Base-by-base conservation (phyloP, 2,113 vertebrate species). In the Chascanopsetta lugubris region DNA sequence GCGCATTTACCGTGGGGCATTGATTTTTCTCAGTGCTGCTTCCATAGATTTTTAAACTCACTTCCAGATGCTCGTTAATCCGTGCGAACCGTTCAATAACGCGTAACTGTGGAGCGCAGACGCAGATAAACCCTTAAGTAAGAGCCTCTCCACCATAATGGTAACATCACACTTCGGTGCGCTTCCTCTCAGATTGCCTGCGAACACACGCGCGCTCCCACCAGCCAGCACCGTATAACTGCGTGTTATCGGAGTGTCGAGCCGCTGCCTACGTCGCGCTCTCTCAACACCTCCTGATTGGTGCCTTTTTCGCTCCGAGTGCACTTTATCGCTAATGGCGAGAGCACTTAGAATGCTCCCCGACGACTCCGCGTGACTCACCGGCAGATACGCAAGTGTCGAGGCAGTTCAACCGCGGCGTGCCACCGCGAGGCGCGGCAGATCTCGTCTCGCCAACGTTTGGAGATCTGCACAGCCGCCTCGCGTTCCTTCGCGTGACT, bases 261-360 rank as follows among this genome's bases (percentile, higher is more conserved):
- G 58, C 12, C 8, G 42, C 62, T 56, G 78, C 72, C 38, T 67
- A 68, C 80, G 65, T 61, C 22, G 43, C 60, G 27, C 32, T 25
- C 62, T 82, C 74, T 77, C 69, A 22, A 77, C 76, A 61, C 74
- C 75, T 66, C 48, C 57, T 20, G 60, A 61, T 69, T 27, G 1
- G 21, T 47, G 61, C 67, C 57, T 73, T 71, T 82, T 46, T 69
- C n/a, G 49, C 4, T 29, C 38, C 45, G 70, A 80, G 71, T 75
- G 76, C 72, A 57, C 72, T 75, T 75, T 57, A 82, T 84, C 65
- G 59, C 78, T 45, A 50, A 71, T 40, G 74, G 61, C 62, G 42
- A 87, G 81, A 75, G 81, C 86, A 66, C 83, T 88, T 71, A 72
- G 70, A 81, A 46, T 73, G 24, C 79, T 70, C 30, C 62, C 80